A percentile compares a stretch with the other conserved stretches of the same genome.
These are phyloP conservation scores for Xiphophorus birchmanni DNA, from an alignment of 2,797 vertebrate genomes.

Conservation along the genomic window DNA sequence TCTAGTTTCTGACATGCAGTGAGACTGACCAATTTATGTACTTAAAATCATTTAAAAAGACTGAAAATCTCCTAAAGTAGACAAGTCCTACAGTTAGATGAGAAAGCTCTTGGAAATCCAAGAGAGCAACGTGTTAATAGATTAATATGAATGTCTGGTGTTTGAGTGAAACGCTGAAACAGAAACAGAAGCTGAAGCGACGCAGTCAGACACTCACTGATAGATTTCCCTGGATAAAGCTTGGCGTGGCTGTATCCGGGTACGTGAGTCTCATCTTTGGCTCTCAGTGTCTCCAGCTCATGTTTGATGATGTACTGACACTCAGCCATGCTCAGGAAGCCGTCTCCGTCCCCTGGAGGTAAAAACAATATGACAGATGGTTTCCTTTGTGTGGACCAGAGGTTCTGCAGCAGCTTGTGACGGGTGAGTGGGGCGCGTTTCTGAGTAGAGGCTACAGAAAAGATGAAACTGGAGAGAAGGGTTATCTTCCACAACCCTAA, in stretches of 20 bases:
- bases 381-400: not conserved
- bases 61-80: not conserved
- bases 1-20: not conserved
- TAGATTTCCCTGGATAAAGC: constrained; percentile 96
- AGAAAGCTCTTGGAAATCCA: not conserved
- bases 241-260: constrained; percentile 90
- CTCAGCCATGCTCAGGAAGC: constrained; percentile 92
- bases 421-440: not conserved
- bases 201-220: constrained; percentile 70
- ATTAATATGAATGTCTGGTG: not conserved
- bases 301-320: constrained; percentile 96
- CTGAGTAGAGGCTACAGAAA: too few relatives aligned
- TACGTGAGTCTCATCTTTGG: constrained; percentile 89
- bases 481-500: not conserved
- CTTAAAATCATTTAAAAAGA: not conserved
- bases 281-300: constrained; percentile 93
- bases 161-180: not conserved
- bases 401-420: not conserved
- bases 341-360: constrained; percentile 87
- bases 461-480: not conserved
- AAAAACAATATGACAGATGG: constrained; percentile 21
- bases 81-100: not conserved
- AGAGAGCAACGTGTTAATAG: not conserved
- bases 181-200: not conserved
- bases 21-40: not conserved